Evolutionary conservation across 2,113 vertebrate species (phyloP), one percentile per base, ranked within the genome.

Genomic region (Cheirogaleus medius): DNA sequence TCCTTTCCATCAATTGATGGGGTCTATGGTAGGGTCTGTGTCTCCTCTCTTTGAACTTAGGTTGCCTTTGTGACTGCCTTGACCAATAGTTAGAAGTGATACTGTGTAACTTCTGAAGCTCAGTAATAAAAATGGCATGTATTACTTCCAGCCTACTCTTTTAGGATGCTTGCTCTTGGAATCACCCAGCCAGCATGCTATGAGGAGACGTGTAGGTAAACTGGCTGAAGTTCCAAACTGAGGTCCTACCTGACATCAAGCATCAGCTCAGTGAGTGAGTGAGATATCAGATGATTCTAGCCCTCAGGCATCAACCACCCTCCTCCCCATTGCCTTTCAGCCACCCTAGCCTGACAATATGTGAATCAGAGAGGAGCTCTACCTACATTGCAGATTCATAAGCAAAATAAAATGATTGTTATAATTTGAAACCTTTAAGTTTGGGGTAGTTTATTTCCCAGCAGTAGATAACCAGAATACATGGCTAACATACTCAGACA

Each of bases 381-480:
- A 9, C 27, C 11, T 10, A n/a, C 76, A 77, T 44, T 90, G 64
- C 39, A 74, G 60, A 64, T 37, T 56, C 9, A 29, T 49, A 77
- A 95, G 5, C 52, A 80, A 63, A 85, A 63, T 7, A 42, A 92
- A 87, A 87, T 74, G 34, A 63, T 80, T 1, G 44, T 49, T 56
- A 56, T 71, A n/a, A 20, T 92, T 86, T 87, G 87, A 90, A 95
- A n/a, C 15, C 60, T 60, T 47, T 44, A 71, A 76, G 34, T 87
- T 96, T 95, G 42, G 27, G 10, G n/a, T 87, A 13, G 8, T 93
- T 82, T 80, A 64, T 95, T 94, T 94, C 20, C 44, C 11, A 89
- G 60, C 42, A 37, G 32, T 94, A 80, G 74, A 58, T 84, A 85
- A 91, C 2, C 58, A 81, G 69, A 92, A 56, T 66, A 54, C 34